These are phyloP conservation scores for Aradophagus sp. DNA, from an alignment of 1,140 invertebrate genomes.

Conservation along the genomic window DNA sequence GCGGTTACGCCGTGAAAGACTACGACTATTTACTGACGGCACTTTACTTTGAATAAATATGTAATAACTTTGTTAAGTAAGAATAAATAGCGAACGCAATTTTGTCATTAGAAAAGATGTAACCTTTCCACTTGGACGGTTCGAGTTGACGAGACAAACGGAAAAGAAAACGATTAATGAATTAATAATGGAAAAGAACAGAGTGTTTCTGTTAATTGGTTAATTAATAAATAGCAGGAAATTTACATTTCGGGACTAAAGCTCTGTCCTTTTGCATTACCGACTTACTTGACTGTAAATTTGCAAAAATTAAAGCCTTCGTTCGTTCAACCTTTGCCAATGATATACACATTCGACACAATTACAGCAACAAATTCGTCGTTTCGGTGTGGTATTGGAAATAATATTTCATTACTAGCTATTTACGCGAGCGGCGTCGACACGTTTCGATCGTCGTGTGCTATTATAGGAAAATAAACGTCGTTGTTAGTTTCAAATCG, in stretches of 20 bases:
- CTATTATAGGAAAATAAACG: constrained; percentile 55
- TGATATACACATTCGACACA: no score
- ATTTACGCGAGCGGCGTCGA: constrained; percentile 41
- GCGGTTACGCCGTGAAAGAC: constrained; percentile 31
- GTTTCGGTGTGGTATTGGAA: constrained; percentile 23
- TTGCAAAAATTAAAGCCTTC: no score
- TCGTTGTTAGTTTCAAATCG: constrained; percentile 48
- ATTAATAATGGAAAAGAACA: no score
- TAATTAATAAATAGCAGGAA: no score
- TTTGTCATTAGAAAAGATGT: constrained; percentile 22
- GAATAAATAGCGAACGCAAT: constrained; percentile 37
- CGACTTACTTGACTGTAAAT: no score
- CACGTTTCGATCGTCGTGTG: constrained; percentile 40
- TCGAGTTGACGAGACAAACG: not conserved
- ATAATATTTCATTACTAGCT: constrained; percentile 44
- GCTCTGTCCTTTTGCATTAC: no score
- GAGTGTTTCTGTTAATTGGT: no score
- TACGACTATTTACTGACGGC: constrained; percentile 44
- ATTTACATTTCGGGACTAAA: no score
- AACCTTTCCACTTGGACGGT: constrained; percentile 13
- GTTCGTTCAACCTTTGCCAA: no score
- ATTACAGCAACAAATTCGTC: constrained; percentile 24
- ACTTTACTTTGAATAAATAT: constrained; percentile 43
- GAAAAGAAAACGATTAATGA: constrained; percentile 3
- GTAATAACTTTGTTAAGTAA: constrained; percentile 47